phyloP scores from a whole-genome alignment of 2,113 vertebrate species.

The Serilophus lunatus region DNA sequence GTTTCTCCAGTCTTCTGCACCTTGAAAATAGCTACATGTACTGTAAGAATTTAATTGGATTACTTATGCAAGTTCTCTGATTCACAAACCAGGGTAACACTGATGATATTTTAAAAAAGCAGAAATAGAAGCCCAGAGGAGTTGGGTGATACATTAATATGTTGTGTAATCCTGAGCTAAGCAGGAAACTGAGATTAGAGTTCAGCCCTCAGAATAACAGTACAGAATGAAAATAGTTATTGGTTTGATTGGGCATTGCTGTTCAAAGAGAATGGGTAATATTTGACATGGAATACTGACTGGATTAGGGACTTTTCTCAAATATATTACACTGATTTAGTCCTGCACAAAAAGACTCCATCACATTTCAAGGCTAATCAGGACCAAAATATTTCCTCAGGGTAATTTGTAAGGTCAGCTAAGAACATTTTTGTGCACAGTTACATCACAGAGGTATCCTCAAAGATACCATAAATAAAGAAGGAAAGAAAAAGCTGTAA shows the following conservation, averaged over 20 bases:
- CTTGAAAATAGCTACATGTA: background rate
- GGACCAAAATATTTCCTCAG: background rate
- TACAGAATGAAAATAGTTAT: background rate
- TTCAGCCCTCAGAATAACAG: background rate
- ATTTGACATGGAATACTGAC: background rate
- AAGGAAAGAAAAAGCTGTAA: background rate
- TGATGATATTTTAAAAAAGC: background rate
- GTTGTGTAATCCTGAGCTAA: background rate
- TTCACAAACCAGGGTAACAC: background rate
- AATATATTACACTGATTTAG: background rate
- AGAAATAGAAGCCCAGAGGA: background rate
- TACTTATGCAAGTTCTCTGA: background rate
- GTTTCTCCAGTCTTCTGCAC: background rate
- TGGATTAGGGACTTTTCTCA: background rate
- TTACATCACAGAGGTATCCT: background rate
- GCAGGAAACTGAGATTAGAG: background rate
- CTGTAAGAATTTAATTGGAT: background rate
- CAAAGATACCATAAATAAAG: background rate
- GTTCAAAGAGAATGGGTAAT: background rate
- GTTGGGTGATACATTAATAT: background rate
- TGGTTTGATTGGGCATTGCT: background rate
- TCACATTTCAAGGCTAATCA: background rate
- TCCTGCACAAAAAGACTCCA: background rate
- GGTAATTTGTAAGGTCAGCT: background rate
- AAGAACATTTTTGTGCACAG: background rate